Percentiles rank a stretch among this genome's conserved stretches.
These are phyloP conservation scores for Phocoena sinus DNA, from an alignment of 2,113 vertebrate genomes.

Conservation along the genomic window DNA sequence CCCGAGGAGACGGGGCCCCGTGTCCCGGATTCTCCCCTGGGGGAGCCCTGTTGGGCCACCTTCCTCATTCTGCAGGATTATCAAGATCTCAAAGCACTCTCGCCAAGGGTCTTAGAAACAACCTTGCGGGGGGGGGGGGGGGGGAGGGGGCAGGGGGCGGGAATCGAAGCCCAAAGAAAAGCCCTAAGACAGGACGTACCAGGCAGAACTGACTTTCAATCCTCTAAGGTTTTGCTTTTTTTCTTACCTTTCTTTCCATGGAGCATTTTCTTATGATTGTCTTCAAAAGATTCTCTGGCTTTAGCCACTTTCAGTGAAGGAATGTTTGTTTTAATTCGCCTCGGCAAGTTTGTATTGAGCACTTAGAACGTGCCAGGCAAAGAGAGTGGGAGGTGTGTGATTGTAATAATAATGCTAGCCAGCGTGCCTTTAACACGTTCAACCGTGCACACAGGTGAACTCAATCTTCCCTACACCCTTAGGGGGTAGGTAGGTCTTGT, in stretches of 20 bases:
- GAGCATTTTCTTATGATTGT: not conserved
- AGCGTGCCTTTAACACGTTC: not conserved
- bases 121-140: too few species aligned
- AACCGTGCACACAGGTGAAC: not conserved
- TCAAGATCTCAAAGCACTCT: not conserved
- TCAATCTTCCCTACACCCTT: not conserved
- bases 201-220: not conserved
- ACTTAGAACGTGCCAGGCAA: not conserved
- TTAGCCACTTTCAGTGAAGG: not conserved
- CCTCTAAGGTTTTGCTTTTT: not conserved
- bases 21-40: not conserved
- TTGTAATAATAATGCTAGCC: too few species aligned
- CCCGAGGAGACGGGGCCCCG: not conserved
- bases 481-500: not conserved
- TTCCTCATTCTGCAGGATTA: accelerated
- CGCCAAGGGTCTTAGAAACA: not conserved
- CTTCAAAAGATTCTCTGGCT: not conserved
- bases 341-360: not conserved
- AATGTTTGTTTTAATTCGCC: not conserved
- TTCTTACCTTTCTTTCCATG: not conserved
- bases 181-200: not conserved
- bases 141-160: too few species aligned
- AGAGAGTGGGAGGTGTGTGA: too few species aligned
- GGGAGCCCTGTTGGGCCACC: not conserved
- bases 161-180: not conserved